A percentile compares a stretch with the other conserved stretches of the same genome.
These are phyloP conservation scores for Mormyrus lacerda DNA, from an alignment of 2,113 vertebrate genomes.

Conservation along the genomic window DNA sequence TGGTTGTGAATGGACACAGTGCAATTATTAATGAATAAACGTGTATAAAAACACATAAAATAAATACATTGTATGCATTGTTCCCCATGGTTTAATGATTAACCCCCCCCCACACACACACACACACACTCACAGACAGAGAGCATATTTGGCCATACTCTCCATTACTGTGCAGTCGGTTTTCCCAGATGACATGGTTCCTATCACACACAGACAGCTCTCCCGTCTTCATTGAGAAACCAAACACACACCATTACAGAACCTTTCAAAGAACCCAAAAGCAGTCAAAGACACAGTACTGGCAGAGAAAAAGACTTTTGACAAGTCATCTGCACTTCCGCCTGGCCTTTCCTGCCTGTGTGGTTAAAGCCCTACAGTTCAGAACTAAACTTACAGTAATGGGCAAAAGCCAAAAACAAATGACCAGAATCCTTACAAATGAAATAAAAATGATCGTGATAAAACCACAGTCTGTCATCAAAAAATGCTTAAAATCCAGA, in stretches of 20 bases:
- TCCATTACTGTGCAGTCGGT: background rate
- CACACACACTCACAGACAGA: constrained; percentile 8
- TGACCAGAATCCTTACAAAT: background rate
- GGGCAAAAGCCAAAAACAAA: background rate
- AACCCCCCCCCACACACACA: background rate
- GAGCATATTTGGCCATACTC: background rate
- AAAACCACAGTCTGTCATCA: background rate
- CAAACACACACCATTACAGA: constrained; percentile 18
- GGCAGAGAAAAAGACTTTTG: background rate
- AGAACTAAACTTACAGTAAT: too few relatives aligned
- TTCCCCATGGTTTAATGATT: background rate
- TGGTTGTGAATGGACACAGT: too few relatives aligned
- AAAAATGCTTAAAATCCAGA: background rate
- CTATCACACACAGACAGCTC: constrained; percentile 1
- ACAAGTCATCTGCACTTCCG: too few relatives aligned
- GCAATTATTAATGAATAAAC: too few relatives aligned
- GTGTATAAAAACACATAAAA: background rate
- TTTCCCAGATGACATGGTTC: background rate
- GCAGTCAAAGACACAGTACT: background rate
- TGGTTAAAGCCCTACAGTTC: too few relatives aligned
- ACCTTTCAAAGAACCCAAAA: constrained; percentile 25
- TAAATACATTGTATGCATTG: too few relatives aligned
- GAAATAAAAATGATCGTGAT: background rate
- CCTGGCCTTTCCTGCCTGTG: too few relatives aligned
- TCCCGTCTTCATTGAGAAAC: constrained; percentile 20